Evolutionary conservation across 2,888 invertebrate species (phyloP).

Genomic region (Reticulitermes lucifugus): DNA sequence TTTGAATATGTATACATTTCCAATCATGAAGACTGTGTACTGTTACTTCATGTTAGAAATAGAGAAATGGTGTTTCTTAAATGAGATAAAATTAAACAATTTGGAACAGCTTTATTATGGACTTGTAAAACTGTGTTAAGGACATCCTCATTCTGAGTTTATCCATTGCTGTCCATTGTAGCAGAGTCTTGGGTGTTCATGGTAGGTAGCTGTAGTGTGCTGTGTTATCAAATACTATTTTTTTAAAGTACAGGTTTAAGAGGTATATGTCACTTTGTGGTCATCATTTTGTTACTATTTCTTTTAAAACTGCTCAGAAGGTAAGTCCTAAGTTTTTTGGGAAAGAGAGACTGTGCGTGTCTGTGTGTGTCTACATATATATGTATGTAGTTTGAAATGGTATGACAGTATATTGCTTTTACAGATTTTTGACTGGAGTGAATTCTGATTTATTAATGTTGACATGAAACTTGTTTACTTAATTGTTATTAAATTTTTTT

Average conservation of each 20-base stretch:
- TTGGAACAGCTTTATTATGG: neutral
- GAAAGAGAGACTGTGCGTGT: neutral
- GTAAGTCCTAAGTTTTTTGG: neutral
- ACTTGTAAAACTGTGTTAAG: neutral
- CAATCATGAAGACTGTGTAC: slow-evolving; percentile 14
- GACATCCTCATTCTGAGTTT: neutral
- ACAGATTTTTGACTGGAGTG: neutral
- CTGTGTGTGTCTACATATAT: neutral
- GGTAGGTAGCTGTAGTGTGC: neutral
- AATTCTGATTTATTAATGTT: neutral
- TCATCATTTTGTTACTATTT: neutral
- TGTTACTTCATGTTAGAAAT: slow-evolving; percentile 10
- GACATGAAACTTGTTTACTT: neutral
- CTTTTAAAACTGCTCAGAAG: neutral
- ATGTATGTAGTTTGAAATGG: neutral
- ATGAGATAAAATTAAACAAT: neutral
- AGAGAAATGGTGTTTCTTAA: neutral
- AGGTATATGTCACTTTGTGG: neutral
- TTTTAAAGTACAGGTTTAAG: neutral
- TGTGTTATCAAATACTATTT: neutral
- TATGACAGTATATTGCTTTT: neutral
- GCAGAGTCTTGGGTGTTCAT: neutral
- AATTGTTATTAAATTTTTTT: neutral
- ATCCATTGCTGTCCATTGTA: neutral
- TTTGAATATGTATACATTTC: slow-evolving; percentile 13